Conservation (phyloP, 2,888 invertebrate genomes). For the Cheilosia impressa region DNA sequence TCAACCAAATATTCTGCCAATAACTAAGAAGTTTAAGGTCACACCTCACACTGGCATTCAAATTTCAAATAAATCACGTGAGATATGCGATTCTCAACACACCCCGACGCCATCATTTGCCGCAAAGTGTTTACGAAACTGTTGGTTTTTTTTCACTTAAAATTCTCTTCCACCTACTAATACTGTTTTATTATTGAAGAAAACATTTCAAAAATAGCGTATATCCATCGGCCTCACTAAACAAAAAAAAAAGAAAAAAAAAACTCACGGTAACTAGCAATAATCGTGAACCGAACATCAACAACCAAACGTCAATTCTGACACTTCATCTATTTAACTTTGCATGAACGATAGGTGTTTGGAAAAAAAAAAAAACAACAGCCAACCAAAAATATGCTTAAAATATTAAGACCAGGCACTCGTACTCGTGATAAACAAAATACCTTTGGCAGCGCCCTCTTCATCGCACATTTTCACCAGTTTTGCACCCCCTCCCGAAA, state of each 20-base stretch:
- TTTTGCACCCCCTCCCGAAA: constrained; percentile 5
- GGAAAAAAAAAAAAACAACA: constrained; percentile 23
- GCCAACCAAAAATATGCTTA: constrained; percentile 21
- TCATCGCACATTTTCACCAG: constrained; percentile 60
- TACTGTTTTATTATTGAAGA: background rate
- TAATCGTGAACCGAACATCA: background rate
- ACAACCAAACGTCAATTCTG: constrained; percentile 11
- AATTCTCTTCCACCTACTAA: background rate
- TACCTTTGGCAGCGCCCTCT: constrained; percentile 58
- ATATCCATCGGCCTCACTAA: background rate
- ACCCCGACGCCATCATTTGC: background rate
- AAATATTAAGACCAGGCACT: constrained; percentile 39
- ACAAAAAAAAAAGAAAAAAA: background rate
- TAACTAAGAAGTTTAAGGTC: constrained; percentile 44
- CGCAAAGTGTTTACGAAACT: constrained; percentile 10
- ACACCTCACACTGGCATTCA: constrained; percentile 2
- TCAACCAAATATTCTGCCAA: background rate
- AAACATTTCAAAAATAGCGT: constrained; percentile 18
- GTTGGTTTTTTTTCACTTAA: background rate
- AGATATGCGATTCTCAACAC: background rate
- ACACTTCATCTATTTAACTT: constrained; percentile 14
- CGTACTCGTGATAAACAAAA: constrained; percentile 49
- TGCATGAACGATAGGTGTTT: background rate
- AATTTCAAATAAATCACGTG: constrained; percentile 27
- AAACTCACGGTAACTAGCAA: constrained; percentile 3